Evolutionary conservation across 2,113 vertebrate genomes (phyloP).

Genomic region (Mus musculus): GRCm39 chr3:75495001-75495500

Average conservation of each 20-base stretch:
- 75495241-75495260: neutral
- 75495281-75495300: neutral
- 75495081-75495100: neutral
- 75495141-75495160: neutral
- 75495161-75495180: neutral
- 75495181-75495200: neutral
- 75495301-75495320: too few relatives aligned
- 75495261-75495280: neutral
- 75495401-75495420: too few relatives aligned
- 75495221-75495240: neutral
- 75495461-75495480: too few relatives aligned
- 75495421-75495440: too few relatives aligned
- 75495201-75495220: neutral
- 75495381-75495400: too few relatives aligned
- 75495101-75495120: neutral
- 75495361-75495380: too few relatives aligned
- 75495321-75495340: too few relatives aligned
- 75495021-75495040: conserved; percentile 50
- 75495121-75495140: too few relatives aligned
- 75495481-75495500: too few relatives aligned
- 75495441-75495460: too few relatives aligned
- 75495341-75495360: too few relatives aligned
- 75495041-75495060: conserved; percentile 35
- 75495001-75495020: conserved; percentile 48
- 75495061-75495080: conserved; percentile 27